A percentile compares a stretch with the other conserved stretches of the same genome.
These are phyloP conservation scores for Macroglossus sobrinus DNA, from an alignment of 2,113 vertebrate species.

Conservation along the genomic window DNA sequence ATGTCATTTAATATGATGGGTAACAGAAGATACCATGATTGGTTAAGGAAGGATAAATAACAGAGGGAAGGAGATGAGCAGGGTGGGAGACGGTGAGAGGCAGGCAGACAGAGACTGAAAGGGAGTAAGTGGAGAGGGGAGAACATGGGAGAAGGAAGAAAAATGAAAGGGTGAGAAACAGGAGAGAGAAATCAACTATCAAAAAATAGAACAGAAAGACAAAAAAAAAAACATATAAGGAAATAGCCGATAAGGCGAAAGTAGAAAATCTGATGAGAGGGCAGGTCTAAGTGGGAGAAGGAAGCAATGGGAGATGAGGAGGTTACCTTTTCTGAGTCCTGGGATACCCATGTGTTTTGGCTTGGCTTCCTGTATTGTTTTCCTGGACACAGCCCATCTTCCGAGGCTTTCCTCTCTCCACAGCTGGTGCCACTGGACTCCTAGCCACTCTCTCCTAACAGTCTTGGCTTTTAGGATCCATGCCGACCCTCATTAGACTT, in stretches of 20 bases:
- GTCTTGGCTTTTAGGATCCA: not conserved
- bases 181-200: not conserved
- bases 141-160: not conserved
- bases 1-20: not conserved
- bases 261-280: not conserved
- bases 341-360: not conserved
- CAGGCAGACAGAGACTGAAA: not conserved
- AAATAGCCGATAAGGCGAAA: not conserved
- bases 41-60: not conserved
- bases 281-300: not conserved
- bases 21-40: not conserved
- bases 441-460: not conserved
- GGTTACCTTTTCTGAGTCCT: not conserved
- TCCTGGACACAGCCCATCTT: not conserved
- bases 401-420: not conserved
- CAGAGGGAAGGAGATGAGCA: not conserved
- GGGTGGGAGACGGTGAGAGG: not conserved
- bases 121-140: rapidly evolving
- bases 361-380: not conserved
- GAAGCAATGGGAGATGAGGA: not conserved
- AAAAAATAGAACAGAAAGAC: not conserved
- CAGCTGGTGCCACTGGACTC: not conserved
- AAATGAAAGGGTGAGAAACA: not conserved
- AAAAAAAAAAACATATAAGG: not conserved
- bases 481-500: not conserved